A percentile compares a stretch with the other conserved stretches of the same genome.
These are phyloP conservation scores for Dusona sp. DNA, from an alignment of 2,888 invertebrate genomes.

Conservation along the genomic window DNA sequence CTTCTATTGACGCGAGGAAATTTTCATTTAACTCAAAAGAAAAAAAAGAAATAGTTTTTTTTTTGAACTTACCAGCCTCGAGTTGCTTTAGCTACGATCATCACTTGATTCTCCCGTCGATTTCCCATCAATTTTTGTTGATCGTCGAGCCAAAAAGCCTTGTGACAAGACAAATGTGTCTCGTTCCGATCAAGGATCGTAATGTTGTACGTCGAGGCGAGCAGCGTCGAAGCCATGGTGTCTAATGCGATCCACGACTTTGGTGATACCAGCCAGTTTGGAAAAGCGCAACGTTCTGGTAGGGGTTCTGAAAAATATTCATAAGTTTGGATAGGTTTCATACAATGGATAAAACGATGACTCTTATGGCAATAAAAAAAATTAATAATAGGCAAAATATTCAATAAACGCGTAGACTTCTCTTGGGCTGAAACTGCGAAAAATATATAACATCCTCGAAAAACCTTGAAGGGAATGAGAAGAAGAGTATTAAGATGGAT, in stretches of 20 bases:
- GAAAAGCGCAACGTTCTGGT: conserved; percentile 76
- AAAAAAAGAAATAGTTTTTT: background rate
- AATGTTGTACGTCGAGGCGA: conserved; percentile 78
- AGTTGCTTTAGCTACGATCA: conserved; percentile 79
- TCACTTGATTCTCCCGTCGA: conserved; percentile 74
- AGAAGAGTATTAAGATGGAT: background rate
- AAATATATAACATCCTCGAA: conserved; percentile 21
- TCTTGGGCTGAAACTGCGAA: conserved; percentile 16
- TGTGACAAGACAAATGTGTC: conserved; percentile 79
- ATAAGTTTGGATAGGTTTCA: background rate
- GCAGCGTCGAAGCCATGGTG: conserved; percentile 75
- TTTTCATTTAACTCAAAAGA: background rate
- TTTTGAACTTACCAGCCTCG: conserved; percentile 79
- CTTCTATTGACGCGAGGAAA: background rate
- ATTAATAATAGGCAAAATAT: background rate
- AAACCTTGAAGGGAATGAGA: background rate
- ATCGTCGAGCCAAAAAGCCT: conserved; percentile 73
- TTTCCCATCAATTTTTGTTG: conserved; percentile 59
- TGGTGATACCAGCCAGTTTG: conserved; percentile 79
- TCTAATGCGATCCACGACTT: conserved; percentile 81
- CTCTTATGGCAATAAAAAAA: background rate
- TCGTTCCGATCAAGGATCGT: conserved; percentile 81
- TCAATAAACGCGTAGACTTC: background rate
- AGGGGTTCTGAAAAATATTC: conserved; percentile 74
- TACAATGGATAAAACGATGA: background rate